Conservation (phyloP, 1,140 invertebrate species). For the Drosophila jambulina region DNA sequence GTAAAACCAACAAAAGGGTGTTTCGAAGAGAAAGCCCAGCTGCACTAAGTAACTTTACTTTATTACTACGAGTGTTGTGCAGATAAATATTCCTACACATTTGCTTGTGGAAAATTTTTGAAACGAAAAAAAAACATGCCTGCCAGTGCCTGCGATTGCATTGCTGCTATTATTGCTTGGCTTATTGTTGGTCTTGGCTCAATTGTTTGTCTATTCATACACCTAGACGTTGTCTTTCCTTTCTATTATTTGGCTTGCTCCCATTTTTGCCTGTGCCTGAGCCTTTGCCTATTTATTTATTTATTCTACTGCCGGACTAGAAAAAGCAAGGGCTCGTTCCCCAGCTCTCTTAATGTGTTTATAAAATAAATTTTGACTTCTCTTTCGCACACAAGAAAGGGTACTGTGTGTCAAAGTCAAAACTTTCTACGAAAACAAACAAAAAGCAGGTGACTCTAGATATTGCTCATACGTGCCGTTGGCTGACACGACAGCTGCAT, state of each 20-base stretch:
- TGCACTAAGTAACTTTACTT: conserved; percentile 20
- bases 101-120: conserved; percentile 22
- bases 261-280: conserved; percentile 19
- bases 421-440: conserved; percentile 16
- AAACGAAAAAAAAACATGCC: conserved; percentile 25
- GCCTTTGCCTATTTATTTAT: conserved; percentile 56
- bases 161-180: conserved; percentile 34
- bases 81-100: conserved; percentile 25
- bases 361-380: conserved; percentile 53
- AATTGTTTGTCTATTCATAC: conserved; percentile 49
- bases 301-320: conserved; percentile 43
- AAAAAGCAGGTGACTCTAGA: conserved; percentile 13
- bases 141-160: conserved; percentile 38
- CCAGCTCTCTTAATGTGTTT: conserved; percentile 63
- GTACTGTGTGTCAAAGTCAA: not conserved
- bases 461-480: conserved; percentile 21
- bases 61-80: conserved; percentile 2
- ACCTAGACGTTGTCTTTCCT: conserved; percentile 28
- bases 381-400: conserved; percentile 17
- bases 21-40: not conserved
- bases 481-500: conserved; percentile 9
- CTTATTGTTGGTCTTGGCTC: conserved; percentile 33
- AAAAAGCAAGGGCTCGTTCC: not conserved
- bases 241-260: conserved; percentile 56
- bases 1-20: conserved; percentile 12